phyloP scores from a whole-genome alignment of 2,797 vertebrate species.

The Melanotaenia nigrans region DNA sequence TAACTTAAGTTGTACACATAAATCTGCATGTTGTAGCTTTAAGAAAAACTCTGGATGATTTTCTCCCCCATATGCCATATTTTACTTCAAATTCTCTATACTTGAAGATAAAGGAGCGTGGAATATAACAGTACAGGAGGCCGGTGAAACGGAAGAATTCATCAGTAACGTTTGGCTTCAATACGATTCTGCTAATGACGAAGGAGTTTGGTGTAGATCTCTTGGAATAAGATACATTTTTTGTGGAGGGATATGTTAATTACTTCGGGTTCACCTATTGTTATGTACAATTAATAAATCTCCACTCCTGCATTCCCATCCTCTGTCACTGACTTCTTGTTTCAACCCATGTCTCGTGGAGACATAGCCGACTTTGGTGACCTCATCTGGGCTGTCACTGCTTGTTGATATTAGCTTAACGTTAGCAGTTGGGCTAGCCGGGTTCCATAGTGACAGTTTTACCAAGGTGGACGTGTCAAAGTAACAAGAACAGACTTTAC shows the following conservation, averaged over 20 bases:
- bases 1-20: neutral
- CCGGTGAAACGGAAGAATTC: neutral
- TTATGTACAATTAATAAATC: neutral
- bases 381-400: slow-evolving; percentile 34
- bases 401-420: slow-evolving; percentile 42
- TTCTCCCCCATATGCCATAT: too few species aligned
- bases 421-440: slow-evolving; percentile 57
- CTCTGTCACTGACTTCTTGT: neutral
- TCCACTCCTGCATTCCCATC: neutral
- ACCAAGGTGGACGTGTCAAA: slow-evolving; percentile 77
- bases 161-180: neutral
- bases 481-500: slow-evolving; percentile 59
- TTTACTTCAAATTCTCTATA: too few species aligned
- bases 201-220: neutral
- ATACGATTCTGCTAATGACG: neutral
- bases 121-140: neutral
- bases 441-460: slow-evolving; percentile 49
- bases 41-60: neutral
- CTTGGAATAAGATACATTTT: neutral
- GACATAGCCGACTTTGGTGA: neutral
- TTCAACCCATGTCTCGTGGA: neutral
- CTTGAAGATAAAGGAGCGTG: too few species aligned
- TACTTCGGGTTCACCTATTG: neutral
- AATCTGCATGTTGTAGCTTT: neutral
- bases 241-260: neutral